Evolutionary conservation across 2,113 vertebrate genomes (phyloP).

Genomic region (Hypomesus transpacificus): DNA sequence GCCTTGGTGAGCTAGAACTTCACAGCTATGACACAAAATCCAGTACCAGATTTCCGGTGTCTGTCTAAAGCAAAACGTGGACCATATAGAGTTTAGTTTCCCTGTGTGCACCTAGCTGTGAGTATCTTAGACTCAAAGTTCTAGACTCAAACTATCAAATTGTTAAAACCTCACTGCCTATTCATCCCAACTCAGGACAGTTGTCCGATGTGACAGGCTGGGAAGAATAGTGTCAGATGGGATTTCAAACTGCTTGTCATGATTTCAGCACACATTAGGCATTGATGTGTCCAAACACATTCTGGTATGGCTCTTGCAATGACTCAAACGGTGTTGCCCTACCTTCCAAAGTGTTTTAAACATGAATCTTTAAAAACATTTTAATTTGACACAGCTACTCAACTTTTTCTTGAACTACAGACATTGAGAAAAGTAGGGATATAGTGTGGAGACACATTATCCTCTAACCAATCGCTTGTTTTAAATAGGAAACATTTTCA

Average conservation of each 20-base stretch:
- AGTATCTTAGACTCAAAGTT: neutral
- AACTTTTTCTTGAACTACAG: too few species aligned
- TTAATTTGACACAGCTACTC: too few species aligned
- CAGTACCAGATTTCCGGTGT: neutral
- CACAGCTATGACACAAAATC: slow-evolving; percentile 16
- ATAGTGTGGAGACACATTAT: too few species aligned
- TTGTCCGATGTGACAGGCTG: neutral
- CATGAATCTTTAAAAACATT: too few species aligned
- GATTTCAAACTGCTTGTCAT: neutral
- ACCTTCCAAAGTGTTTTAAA: too few species aligned
- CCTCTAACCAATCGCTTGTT: neutral
- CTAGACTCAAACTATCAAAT: neutral
- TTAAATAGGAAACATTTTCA: neutral
- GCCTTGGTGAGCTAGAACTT: slow-evolving; percentile 10
- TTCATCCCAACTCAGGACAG: neutral
- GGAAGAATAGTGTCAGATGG: slow-evolving; percentile 1
- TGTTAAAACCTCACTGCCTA: neutral
- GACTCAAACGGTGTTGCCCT: too few species aligned
- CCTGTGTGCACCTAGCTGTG: too few species aligned
- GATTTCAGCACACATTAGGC: slow-evolving; percentile 5
- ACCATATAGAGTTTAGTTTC: too few species aligned
- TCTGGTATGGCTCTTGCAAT: neutral
- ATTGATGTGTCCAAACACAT: neutral
- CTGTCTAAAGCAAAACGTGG: too few species aligned
- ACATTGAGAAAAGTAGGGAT: too few species aligned